These are phyloP conservation scores for Zingel zingel DNA, from an alignment of 2,113 vertebrate species.

Conservation along the genomic window DNA sequence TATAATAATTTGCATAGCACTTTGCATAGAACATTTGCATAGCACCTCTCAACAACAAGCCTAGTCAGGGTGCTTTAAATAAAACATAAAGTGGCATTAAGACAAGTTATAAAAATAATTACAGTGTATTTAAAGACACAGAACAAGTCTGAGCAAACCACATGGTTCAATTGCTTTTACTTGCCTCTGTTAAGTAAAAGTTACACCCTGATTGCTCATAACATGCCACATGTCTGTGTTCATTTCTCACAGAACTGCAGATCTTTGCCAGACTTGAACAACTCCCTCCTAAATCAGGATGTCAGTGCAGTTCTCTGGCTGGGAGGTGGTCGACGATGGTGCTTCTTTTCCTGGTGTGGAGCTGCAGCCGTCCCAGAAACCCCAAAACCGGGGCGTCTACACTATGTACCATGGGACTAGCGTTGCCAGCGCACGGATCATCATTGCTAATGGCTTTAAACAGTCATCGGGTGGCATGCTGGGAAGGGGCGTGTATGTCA, in stretches of 20 bases:
- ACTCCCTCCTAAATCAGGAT: conserved; percentile 22
- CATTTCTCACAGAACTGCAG: not conserved
- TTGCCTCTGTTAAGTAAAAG: not conserved
- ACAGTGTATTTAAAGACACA: not conserved
- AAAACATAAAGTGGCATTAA: not conserved
- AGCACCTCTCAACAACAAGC: not conserved
- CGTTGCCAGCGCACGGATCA: conserved; percentile 42
- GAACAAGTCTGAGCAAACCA: not conserved
- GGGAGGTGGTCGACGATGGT: conserved; percentile 61
- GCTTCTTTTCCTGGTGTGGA: conserved; percentile 39
- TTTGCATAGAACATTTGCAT: not conserved
- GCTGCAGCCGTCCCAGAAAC: conserved; percentile 25
- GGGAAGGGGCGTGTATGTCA: conserved; percentile 82
- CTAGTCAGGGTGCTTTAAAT: not conserved
- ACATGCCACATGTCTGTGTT: not conserved
- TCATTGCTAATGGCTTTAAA: conserved; percentile 75
- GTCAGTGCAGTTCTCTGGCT: conserved; percentile 59
- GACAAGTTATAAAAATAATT: not conserved
- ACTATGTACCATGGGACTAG: conserved; percentile 68
- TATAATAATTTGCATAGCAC: too few relatives aligned
- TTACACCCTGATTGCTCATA: not conserved
- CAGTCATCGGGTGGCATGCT: conserved; percentile 78
- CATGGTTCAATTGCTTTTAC: not conserved
- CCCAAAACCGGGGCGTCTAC: conserved; percentile 55
- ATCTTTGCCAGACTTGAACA: not conserved